Evolutionary conservation across 2,888 invertebrate genomes (phyloP), one percentile per base, ranked within the genome.

Genomic region (Acronicta aceris): DNA sequence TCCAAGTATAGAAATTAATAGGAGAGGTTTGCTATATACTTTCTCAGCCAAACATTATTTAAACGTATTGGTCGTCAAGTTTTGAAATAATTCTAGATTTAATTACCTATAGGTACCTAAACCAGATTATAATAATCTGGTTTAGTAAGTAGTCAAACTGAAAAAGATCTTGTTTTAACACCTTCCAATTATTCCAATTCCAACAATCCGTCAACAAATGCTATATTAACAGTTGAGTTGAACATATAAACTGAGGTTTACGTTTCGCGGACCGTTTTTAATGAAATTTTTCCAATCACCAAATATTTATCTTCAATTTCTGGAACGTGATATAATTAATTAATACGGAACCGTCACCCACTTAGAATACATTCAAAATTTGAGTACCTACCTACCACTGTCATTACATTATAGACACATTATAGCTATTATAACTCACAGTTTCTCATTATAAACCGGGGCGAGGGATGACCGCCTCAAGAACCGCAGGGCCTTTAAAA

Each of bases 271-370:
- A 25, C 30, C 41, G 45, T 51, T 63, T 68, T 58, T 63, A 63
- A 68, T 68, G 58, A 52, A 50, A 69, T 59, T 46, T 36, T 54
- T 38, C 58, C 68, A 52, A 69, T 59, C 55, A 52, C 36, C 25
- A 42, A 58, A 25, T 71, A 53, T 65, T 71, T 71, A 27, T 56
- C 5, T 59, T 71, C 56, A 45, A 58, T 69, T 70, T 48, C 42
- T 46, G 51, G 54, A 50, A 57, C 10, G 15, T 33, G 46, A 17
- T 57, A 36, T n/a, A n/a, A n/a, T 21, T 57, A 38, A 61, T 46
- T 53, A 33, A 17, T 17, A 25, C 5, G 9, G 17, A 47, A 48
- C 38, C 46, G 46, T 15, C n/a, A 36, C 1, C n/a, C 0, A 8
- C n/a, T 0, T 38, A 38, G 13, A 36, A 36, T 13, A 38, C n/a